Base-by-base conservation (phyloP, 2,797 vertebrate genomes). In the Trachurus trachurus region DNA sequence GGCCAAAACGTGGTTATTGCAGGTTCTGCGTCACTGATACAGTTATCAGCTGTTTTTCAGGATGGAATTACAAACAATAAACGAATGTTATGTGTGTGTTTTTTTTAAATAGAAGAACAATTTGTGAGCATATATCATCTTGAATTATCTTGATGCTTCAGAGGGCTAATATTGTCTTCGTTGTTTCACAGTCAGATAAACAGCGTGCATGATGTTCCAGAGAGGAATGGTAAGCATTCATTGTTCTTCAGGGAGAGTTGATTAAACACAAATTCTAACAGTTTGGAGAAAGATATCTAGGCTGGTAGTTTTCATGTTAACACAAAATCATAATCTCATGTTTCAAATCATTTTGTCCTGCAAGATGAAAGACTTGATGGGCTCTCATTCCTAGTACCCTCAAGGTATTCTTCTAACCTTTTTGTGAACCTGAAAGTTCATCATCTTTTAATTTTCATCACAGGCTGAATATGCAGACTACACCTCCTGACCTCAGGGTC, bases 401-500 rank as follows among this genome's bases (percentile, higher is more conserved):
- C 5, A 9, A 45, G 16, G 16, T 22, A 66, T 61, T 16, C 6
- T 26, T 42, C 1, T 53, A 56, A 78, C 78, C 89, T 84, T 70
- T 59, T 29, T 45, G 44, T 85, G 88, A 92, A 86, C 86, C 49
- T 52, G 19, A 53, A 61, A 19, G 7, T 37, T 70, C 19, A 72
- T 73, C 53, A 47, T 16, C 39, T 64, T 76, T 83, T 73, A 66
- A 50, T 78, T 85, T 69, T 62, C 81, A 83, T 79, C 75, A 45
- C 37, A 1, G 29, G 31, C 65, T 66, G 53, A 22, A n/a, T 34
- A 64, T 56, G 29, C 59, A 49, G 64, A 67, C 74, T 73, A 26
- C 86, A 76, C 85, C 71, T 54, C 76, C 44, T 82, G 78, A 85
- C 84, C 86, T 72, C 65, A 2, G 81, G 73, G 71, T 81, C 80